Conservation (phyloP, 2,113 vertebrate genomes). For the Triplophysa rosa region DNA sequence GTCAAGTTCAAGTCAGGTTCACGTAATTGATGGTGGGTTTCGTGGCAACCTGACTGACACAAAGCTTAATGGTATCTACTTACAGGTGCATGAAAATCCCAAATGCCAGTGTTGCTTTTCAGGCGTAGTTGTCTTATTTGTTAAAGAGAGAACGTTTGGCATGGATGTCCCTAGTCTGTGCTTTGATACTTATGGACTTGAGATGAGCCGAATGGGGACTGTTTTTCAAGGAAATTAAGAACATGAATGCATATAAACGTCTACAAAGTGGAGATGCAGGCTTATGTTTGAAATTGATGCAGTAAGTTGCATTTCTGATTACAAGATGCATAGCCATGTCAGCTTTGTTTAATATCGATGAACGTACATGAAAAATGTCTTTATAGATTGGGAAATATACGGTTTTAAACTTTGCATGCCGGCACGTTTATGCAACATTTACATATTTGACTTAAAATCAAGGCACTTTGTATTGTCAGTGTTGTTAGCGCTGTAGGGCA, state of each 20-base stretch:
- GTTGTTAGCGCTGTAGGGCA: neutral
- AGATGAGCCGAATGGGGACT: too few species aligned
- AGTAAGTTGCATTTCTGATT: constrained; percentile 7
- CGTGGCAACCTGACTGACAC: constrained; percentile 14
- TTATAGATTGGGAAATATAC: neutral
- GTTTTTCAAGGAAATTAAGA: too few species aligned
- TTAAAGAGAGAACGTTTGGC: constrained; percentile 13
- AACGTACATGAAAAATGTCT: neutral
- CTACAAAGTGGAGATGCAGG: neutral
- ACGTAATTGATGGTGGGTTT: constrained; percentile 12
- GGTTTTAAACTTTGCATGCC: neutral
- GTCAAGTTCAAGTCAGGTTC: constrained; percentile 4
- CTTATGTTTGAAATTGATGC: neutral
- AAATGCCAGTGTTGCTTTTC: constrained; percentile 6
- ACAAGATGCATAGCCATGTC: neutral
- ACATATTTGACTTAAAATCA: constrained; percentile 1
- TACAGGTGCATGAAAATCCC: neutral
- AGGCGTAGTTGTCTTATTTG: neutral
- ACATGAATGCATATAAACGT: neutral
- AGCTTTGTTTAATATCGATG: neutral
- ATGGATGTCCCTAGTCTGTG: constrained; percentile 12
- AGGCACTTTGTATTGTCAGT: constrained; percentile 1
- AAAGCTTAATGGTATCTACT: constrained; percentile 14
- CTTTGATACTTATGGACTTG: neutral
- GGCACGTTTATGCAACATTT: neutral